Evolutionary conservation across 2,797 vertebrate genomes (phyloP).

Genomic region (Silurus aristotelis): DNA sequence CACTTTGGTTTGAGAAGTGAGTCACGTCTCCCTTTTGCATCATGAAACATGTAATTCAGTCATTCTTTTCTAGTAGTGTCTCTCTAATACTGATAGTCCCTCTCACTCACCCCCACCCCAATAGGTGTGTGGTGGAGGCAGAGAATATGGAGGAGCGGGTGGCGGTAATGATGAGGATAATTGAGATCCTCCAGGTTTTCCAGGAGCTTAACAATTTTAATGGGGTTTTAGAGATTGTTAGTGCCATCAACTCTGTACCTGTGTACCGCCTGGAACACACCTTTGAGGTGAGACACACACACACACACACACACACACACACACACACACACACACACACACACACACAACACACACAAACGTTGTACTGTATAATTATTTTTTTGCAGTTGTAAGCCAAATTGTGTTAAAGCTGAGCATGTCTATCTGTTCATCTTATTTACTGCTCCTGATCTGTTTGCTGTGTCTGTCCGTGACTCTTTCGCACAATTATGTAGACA

Average conservation of each 20-base stretch:
- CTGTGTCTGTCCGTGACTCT: not conserved
- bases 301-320: not conserved
- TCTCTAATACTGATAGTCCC: conserved; percentile 51
- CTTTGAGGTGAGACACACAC: conserved; percentile 79
- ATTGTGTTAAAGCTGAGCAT: not conserved
- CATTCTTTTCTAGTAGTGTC: not conserved
- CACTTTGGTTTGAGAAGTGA: conserved; percentile 98
- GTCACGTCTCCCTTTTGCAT: conserved; percentile 55
- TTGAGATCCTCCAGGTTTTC: conserved; percentile 97
- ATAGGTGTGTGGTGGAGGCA: conserved; percentile 92
- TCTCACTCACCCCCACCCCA: not conserved
- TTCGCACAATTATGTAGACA: not conserved
- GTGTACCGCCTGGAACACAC: conserved; percentile 98
- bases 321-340: not conserved
- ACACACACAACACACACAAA: not conserved
- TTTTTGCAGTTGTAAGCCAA: not conserved
- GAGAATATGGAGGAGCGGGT: conserved; percentile 93
- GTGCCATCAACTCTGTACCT: conserved; percentile 93
- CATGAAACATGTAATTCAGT: not conserved
- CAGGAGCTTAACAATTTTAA: conserved; percentile 99
- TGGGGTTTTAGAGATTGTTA: conserved; percentile 94
- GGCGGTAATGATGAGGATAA: conserved; percentile 88
- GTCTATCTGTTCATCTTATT: not conserved
- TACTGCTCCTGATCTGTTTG: not conserved
- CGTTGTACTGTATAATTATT: too few relatives aligned